Conservation (phyloP, 1,140 invertebrate species). For the Drosophila tsacasi region DNA sequence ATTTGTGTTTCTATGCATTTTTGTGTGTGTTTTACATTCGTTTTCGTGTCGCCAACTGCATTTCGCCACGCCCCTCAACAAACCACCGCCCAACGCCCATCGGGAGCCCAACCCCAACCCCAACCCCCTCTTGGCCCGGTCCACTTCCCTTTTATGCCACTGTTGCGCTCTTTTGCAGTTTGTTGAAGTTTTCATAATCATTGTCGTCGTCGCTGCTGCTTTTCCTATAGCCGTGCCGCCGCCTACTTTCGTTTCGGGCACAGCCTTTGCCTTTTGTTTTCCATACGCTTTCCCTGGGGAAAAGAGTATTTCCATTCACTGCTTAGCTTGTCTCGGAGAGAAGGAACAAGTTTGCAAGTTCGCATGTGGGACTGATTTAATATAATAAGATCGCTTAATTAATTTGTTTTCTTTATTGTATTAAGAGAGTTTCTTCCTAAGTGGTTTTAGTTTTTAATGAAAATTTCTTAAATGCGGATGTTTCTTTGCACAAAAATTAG, state of each 20-base stretch:
- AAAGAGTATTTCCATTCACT: slow-evolving; percentile 21
- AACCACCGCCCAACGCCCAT: not conserved
- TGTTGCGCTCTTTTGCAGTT: slow-evolving; percentile 81
- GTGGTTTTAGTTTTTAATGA: not conserved
- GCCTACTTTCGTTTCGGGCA: slow-evolving; percentile 76
- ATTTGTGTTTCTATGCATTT: slow-evolving; percentile 83
- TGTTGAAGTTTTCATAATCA: slow-evolving; percentile 82
- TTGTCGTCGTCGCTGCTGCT: slow-evolving; percentile 57
- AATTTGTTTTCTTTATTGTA: not conserved
- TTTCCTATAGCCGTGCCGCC: slow-evolving; percentile 38
- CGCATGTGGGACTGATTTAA: not conserved
- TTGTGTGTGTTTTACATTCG: slow-evolving; percentile 83
- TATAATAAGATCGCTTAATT: slow-evolving; percentile 21
- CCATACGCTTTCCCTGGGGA: slow-evolving; percentile 32
- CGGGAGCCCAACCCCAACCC: not conserved
- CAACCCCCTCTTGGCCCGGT: slow-evolving; percentile 23
- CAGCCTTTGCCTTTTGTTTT: slow-evolving; percentile 53
- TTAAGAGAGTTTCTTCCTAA: not conserved
- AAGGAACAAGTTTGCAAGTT: slow-evolving; percentile 8
- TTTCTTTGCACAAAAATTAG: not conserved
- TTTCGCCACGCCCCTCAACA: slow-evolving; percentile 34
- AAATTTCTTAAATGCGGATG: not conserved
- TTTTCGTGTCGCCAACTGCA: slow-evolving; percentile 75
- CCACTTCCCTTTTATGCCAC: slow-evolving; percentile 48
- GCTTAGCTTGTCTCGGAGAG: not conserved